A percentile compares a stretch with the other conserved stretches of the same genome.
phyloP scores from a whole-genome alignment of 2,888 invertebrate species.

The Agriopis leucophaearia region DNA sequence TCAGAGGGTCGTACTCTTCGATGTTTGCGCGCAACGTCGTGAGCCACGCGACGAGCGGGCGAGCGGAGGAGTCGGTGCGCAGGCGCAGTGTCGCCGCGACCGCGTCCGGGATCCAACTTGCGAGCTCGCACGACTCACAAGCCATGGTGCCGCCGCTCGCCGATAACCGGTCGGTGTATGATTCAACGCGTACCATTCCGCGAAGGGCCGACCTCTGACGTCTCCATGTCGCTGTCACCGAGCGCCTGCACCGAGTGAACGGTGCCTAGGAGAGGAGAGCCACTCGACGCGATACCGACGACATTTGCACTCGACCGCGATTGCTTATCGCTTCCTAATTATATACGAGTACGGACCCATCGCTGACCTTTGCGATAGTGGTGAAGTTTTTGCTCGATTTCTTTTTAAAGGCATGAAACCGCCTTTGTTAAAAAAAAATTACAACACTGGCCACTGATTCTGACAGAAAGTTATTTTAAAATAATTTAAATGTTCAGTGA shows the following conservation, averaged over 20 bases:
- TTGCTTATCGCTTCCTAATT: conserved; percentile 78
- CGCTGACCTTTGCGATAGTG: conserved; percentile 67
- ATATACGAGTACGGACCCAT: conserved; percentile 58
- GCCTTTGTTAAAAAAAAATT: conserved; percentile 5
- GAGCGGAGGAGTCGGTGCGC: conserved; percentile 69
- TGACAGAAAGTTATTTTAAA: too few relatives aligned
- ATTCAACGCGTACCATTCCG: conserved; percentile 79
- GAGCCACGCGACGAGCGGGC: conserved; percentile 80
- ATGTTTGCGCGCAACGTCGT: conserved; percentile 68
- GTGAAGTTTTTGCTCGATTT: conserved; percentile 33
- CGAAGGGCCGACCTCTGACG: conserved; percentile 73
- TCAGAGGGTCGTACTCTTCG: conserved; percentile 80
- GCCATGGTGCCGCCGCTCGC: conserved; percentile 60
- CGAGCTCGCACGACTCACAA: conserved; percentile 64
- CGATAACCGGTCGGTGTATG: conserved; percentile 85
- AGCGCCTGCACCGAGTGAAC: neutral
- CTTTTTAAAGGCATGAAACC: conserved; percentile 11
- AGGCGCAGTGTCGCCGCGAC: conserved; percentile 80
- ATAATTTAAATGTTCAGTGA: neutral
- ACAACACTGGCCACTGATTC: conserved; percentile 11
- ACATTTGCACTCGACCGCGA: conserved; percentile 82
- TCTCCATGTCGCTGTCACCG: conserved; percentile 37
- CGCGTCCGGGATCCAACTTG: conserved; percentile 84
- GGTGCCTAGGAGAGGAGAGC: neutral
- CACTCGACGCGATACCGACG: conserved; percentile 57